Evolutionary conservation across 1,140 invertebrate species (phyloP), one percentile per base, ranked within the genome.

Genomic region (Trissolcus basalis): DNA sequence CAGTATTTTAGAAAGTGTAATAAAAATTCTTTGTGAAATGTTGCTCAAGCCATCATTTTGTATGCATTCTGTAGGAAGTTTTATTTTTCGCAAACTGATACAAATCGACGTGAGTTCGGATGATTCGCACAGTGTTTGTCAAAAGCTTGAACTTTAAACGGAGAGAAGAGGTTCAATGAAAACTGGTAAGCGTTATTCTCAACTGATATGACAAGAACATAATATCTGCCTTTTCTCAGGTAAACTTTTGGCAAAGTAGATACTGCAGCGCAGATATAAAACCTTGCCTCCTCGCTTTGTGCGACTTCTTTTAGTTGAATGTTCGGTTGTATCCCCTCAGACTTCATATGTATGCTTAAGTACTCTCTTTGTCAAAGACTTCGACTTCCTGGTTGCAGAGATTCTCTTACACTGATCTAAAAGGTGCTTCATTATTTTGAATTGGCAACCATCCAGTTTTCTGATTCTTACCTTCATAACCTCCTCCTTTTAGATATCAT

Each of bases 341-440:
- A 11, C 36, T 39, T 39, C 36, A 39, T 9, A 39, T 39, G n/a
- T 39, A 39, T 39, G 36, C n/a, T 39, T 39, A 39, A 39, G 36
- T 39, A n/a, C 36, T 39, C 36, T 39, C 36, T 39, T 9, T 39
- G 36, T 27, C 36, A 39, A 39, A 39, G 36, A 39, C 36, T 39
- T 39, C 36, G n/a, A n/a, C 36, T 39, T 39, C 3, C n/a, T n/a
- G n/a, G 36, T 11, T 39, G 9, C 36, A n/a, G 36, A 39, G n/a
- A 39, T 39, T 39, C 36, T 39, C 36, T 39, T 39, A 39, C n/a
- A 39, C n/a, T n/a, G 36, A 39, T n/a, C 36, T 39, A 11, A 39
- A 9, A 39, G 36, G 36, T 39, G 9, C n/a, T 39, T 39, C n/a
- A 39, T 39, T n/a, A 39, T n/a, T 39, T 39, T 39, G n/a, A n/a